Percentiles rank a stretch among this genome's conserved stretches.
Conservation (phyloP, 2,797 vertebrate genomes). For the Melanotaenia nigrans region DNA sequence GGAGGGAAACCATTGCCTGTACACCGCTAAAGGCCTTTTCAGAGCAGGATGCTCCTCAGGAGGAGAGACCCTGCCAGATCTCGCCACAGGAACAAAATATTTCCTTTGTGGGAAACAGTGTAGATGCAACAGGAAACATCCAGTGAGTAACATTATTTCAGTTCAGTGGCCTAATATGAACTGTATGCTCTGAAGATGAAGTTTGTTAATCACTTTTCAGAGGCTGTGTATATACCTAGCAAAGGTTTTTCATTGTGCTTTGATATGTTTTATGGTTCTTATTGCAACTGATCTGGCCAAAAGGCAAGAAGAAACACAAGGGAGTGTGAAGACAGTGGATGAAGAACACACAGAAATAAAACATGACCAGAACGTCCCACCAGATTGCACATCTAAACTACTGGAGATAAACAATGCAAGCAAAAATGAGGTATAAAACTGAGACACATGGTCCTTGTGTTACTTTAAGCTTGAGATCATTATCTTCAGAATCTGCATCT, state of each 20-base stretch:
- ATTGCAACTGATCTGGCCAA: slow-evolving; percentile 8
- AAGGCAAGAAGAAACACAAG: slow-evolving; percentile 44
- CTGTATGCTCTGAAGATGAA: background rate
- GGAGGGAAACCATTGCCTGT: slow-evolving; percentile 69
- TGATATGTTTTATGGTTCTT: background rate
- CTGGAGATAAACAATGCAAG: slow-evolving; percentile 27
- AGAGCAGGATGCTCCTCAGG: slow-evolving; percentile 41
- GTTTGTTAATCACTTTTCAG: no score
- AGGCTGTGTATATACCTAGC: background rate
- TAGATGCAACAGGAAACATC: slow-evolving; percentile 13
- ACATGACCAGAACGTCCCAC: slow-evolving; percentile 39
- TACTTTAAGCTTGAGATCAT: background rate
- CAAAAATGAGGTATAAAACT: slow-evolving; percentile 41
- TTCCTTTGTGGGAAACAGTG: slow-evolving; percentile 20
- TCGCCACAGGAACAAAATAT: slow-evolving; percentile 24
- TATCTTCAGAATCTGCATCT: no score
- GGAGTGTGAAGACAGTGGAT: slow-evolving; percentile 9
- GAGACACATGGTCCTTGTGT: background rate
- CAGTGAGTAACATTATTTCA: slow-evolving; percentile 46
- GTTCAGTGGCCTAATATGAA: background rate
- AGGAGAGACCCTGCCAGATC: slow-evolving; percentile 25
- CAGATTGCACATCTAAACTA: slow-evolving; percentile 11
- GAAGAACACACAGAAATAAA: slow-evolving; percentile 18
- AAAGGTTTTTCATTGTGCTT: background rate
- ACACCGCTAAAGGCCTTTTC: slow-evolving; percentile 36